phyloP scores from a whole-genome alignment of 2,888 invertebrate species.

The Therioaphis trifolii region DNA sequence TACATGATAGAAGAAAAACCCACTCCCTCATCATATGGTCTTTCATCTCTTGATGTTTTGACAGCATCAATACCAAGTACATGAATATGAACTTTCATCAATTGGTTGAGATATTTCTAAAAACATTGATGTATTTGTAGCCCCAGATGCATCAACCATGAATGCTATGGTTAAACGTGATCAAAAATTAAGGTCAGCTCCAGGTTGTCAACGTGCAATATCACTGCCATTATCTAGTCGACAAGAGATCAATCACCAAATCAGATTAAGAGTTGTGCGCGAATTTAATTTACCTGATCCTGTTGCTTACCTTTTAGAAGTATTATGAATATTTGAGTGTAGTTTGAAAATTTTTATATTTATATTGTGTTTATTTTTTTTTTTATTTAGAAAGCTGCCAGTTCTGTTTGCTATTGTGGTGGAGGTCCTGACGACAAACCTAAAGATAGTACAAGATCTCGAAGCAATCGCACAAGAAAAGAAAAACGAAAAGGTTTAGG shows the following conservation, averaged over 20 bases:
- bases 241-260: constrained; percentile 80
- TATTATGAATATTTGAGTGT: constrained; percentile 41
- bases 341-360: neutral
- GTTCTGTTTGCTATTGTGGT: constrained; percentile 57
- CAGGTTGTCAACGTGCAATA: constrained; percentile 83
- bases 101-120: neutral
- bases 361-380: neutral
- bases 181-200: constrained; percentile 82
- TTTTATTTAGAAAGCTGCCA: constrained; percentile 56
- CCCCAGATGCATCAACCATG: constrained; percentile 82
- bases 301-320: constrained; percentile 81
- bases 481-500: constrained; percentile 61
- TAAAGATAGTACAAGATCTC: constrained; percentile 54
- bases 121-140: constrained; percentile 68
- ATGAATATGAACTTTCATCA: constrained; percentile 1
- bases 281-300: constrained; percentile 94
- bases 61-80: constrained; percentile 67
- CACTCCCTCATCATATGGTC: constrained; percentile 67
- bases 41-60: constrained; percentile 66
- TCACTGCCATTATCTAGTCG: constrained; percentile 81
- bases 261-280: constrained; percentile 87
- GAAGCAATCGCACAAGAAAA: constrained; percentile 52
- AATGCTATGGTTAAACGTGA: constrained; percentile 86
- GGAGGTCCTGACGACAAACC: constrained; percentile 57
- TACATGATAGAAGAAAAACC: constrained; percentile 84